These are phyloP conservation scores for Spea multiplicata DNA, from an alignment of 2,113 vertebrate species.

Conservation along the genomic window DNA sequence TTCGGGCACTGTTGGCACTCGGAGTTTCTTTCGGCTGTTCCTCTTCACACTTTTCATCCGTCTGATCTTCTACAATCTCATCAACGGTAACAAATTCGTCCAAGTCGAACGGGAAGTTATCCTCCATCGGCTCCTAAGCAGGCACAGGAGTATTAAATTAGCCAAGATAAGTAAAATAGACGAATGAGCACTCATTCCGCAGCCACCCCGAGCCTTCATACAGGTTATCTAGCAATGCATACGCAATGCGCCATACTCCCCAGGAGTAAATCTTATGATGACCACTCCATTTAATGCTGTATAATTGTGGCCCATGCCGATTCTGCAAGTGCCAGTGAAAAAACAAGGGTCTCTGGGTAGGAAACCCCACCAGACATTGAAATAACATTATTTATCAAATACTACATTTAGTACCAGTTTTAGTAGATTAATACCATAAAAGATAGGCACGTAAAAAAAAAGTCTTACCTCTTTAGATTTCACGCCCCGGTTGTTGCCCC, in stretches of 20 bases:
- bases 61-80: conserved; percentile 73
- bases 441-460: neutral
- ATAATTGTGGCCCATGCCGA: no score
- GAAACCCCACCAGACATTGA: no score
- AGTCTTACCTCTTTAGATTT: conserved; percentile 64
- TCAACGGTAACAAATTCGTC: conserved; percentile 87
- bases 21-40: conserved; percentile 20
- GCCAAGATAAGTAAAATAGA: neutral
- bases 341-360: no score
- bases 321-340: no score
- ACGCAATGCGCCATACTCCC: no score
- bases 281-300: no score
- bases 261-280: no score
- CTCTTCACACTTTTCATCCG: neutral
- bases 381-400: no score
- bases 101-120: conserved; percentile 74
- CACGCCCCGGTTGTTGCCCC: conserved; percentile 40
- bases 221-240: no score
- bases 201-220: neutral
- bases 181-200: neutral
- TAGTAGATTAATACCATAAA: no score
- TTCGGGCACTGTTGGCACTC: conserved; percentile 35
- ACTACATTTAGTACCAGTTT: no score
- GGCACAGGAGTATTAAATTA: accelerated
- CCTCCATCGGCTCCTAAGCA: conserved; percentile 57